Evolutionary conservation across 2,888 invertebrate species (phyloP).

Genomic region (Epiperipatus broadwayi): DNA sequence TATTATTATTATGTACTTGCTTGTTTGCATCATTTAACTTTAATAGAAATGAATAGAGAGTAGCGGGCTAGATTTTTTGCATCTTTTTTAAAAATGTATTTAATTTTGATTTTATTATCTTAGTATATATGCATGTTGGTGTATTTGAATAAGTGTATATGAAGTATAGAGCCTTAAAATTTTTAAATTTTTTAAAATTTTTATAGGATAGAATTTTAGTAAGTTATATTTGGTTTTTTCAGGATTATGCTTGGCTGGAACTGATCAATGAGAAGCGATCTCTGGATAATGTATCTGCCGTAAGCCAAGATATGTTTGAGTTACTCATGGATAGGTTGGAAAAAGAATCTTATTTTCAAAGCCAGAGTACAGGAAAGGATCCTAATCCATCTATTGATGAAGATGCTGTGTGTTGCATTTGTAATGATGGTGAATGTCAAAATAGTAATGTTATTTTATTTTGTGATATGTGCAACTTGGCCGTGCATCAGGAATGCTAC

Average conservation of each 20-base stretch:
- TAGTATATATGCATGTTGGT: too few species aligned
- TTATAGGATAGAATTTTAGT: neutral
- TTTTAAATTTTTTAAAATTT: conserved; percentile 1
- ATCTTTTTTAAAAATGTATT: too few species aligned
- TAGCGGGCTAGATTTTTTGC: too few species aligned
- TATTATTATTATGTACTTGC: too few species aligned
- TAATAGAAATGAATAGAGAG: too few species aligned
- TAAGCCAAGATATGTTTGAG: conserved; percentile 77
- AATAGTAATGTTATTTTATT: conserved; percentile 96
- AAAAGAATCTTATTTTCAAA: conserved; percentile 87
- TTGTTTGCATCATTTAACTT: too few species aligned
- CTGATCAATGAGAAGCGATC: conserved; percentile 65
- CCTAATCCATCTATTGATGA: conserved; percentile 67
- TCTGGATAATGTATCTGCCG: conserved; percentile 43
- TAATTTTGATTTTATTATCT: too few species aligned
- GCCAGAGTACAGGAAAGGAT: conserved; percentile 34
- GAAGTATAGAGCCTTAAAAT: neutral
- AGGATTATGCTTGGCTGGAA: conserved; percentile 77
- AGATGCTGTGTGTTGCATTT: conserved; percentile 95
- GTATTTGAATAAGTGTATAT: neutral
- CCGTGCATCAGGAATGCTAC: conserved; percentile 97
- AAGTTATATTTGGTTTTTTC: conserved; percentile 15
- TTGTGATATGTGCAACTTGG: conserved; percentile 98
- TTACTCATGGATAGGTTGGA: conserved; percentile 91
- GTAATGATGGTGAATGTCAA: conserved; percentile 95